Evolutionary conservation across 2,113 vertebrate species (phyloP).

Genomic region (Syrrhaptes paradoxus): DNA sequence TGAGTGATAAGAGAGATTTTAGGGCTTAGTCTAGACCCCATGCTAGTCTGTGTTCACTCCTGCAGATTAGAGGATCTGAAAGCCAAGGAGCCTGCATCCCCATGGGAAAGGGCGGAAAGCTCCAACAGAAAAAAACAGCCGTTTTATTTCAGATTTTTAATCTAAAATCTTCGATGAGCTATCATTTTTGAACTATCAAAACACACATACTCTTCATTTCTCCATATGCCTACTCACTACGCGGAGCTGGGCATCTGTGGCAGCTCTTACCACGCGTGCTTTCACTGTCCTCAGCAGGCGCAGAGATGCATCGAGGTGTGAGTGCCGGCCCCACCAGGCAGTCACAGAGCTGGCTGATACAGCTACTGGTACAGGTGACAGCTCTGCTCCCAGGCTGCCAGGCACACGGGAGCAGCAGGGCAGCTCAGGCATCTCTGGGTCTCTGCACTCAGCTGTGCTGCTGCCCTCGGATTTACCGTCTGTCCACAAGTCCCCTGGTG

Average conservation of each 20-base stretch:
- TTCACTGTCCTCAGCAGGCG: not conserved
- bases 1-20: not conserved
- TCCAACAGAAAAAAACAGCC: not conserved
- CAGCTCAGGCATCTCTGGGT: not conserved
- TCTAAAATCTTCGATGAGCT: not conserved
- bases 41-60: not conserved
- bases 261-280: not conserved
- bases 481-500: rapidly evolving
- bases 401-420: not conserved
- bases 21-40: not conserved
- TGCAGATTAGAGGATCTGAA: not conserved
- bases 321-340: not conserved
- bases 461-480: not conserved
- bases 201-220: not conserved
- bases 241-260: not conserved
- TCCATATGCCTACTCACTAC: not conserved
- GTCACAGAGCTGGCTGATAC: rapidly evolving
- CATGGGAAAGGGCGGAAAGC: not conserved
- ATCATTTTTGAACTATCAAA: not conserved
- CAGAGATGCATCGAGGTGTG: rapidly evolving
- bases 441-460: not conserved
- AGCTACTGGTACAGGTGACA: rapidly evolving
- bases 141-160: not conserved
- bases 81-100: not conserved
- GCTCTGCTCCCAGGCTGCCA: not conserved